A percentile compares a stretch with the other conserved stretches of the same genome.
phyloP scores from a whole-genome alignment of 2,888 invertebrate genomes.

The Encarsia formosa region DNA sequence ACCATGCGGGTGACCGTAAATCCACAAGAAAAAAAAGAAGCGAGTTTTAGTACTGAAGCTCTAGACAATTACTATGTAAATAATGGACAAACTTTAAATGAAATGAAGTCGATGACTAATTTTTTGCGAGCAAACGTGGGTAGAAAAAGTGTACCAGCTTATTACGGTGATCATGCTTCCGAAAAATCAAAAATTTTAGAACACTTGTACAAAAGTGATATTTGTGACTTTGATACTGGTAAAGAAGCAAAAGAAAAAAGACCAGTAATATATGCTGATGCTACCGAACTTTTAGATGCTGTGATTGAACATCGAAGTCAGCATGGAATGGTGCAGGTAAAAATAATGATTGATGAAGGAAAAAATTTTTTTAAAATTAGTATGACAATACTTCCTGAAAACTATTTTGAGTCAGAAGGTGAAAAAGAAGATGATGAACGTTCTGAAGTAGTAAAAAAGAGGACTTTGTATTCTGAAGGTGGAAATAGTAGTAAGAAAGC shows the following conservation, averaged over 20 bases:
- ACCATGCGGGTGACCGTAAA: constrained; percentile 3
- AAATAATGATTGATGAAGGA: not conserved
- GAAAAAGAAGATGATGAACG: no score
- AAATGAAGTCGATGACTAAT: constrained; percentile 8
- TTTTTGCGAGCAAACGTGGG: constrained; percentile 10
- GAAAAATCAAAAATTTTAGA: constrained; percentile 8
- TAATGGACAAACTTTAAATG: constrained; percentile 1
- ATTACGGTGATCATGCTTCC: constrained; percentile 7
- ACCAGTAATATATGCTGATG: constrained; percentile 11
- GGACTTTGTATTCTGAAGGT: no score
- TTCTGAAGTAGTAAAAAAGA: no score
- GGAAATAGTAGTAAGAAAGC: no score
- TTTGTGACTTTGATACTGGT: constrained; percentile 11
- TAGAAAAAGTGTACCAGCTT: constrained; percentile 4
- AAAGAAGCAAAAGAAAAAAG: constrained; percentile 4
- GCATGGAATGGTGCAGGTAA: not conserved
- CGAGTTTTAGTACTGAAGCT: not conserved
- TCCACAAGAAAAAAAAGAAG: constrained; percentile 1
- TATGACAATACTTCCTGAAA: not conserved
- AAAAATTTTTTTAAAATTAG: not conserved
- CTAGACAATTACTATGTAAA: constrained; percentile 1
- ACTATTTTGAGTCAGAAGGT: no score
- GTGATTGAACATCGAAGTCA: constrained; percentile 8
- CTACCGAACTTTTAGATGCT: constrained; percentile 8
- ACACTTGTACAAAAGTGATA: constrained; percentile 8